phyloP scores from a whole-genome alignment of 2,888 invertebrate species.

The Drosophila mercatorum region DNA sequence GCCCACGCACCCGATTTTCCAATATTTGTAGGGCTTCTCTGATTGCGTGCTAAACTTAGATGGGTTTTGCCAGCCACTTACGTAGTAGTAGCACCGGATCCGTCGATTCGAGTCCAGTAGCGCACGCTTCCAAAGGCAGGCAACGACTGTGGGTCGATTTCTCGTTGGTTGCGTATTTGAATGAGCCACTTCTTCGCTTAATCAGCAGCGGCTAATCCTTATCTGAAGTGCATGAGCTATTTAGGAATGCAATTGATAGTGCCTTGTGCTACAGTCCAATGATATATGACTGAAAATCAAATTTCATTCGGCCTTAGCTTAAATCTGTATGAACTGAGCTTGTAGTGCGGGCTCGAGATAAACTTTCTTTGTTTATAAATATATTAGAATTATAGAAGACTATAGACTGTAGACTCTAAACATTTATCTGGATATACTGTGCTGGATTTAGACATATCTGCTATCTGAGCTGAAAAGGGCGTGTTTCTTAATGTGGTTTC shows the following conservation, averaged over 20 bases:
- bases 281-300: background rate
- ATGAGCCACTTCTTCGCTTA: slow-evolving; percentile 17
- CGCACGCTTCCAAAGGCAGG: slow-evolving; percentile 19
- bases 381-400: background rate
- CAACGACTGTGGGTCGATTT: slow-evolving; percentile 24
- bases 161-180: slow-evolving; percentile 24
- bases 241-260: slow-evolving; percentile 19
- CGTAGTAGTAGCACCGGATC: slow-evolving; percentile 4
- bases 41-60: slow-evolving; percentile 2
- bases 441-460: background rate
- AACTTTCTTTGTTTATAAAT: background rate
- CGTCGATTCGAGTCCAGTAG: slow-evolving; percentile 1
- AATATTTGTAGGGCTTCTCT: slow-evolving; percentile 32
- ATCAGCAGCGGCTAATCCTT: slow-evolving; percentile 33
- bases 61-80: slow-evolving; percentile 9
- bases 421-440: background rate
- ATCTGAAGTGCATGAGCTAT: slow-evolving; percentile 43
- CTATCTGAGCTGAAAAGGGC: slow-evolving; percentile 4
- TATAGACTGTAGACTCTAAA: background rate
- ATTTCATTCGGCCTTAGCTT: background rate
- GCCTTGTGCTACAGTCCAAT: background rate
- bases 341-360: background rate
- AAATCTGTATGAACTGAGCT: background rate
- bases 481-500: slow-evolving; percentile 8
- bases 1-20: background rate